Evolutionary conservation across 2,888 invertebrate genomes (phyloP), one percentile per base, ranked within the genome.

Genomic region (Rotaria socialis): DNA sequence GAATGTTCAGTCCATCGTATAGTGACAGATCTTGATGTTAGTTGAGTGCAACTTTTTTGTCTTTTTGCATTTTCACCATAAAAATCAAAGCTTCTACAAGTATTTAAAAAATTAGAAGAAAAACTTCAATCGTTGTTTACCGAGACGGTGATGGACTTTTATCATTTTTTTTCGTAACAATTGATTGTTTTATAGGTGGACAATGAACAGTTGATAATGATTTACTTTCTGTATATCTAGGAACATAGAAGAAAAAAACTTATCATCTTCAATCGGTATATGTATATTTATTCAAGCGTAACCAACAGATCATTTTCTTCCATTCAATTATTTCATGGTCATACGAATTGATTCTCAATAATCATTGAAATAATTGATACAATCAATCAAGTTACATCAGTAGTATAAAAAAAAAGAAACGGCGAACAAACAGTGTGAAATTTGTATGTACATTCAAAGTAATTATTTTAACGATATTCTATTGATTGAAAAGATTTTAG

Each of bases 381-480:
- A 67, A 67, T 35, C 19, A 35, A 67, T 67, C 27, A 6, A 14
- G 19, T 67, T 35, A 67, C 19, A 35, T 35, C 11, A 67, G 14
- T 35, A 35, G 16, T 27, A 2, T 11, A 67, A 67, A 67, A 41
- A 22, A 55, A 55, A 55, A 22, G 22, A 55, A 55, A 2, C 55
- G 67, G 35, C 4, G 67, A 35, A 35, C 35, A 35, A 35, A 35
- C 35, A 27, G 35, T 35, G 67, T 35, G 27, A 10, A 35, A 67
- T 67, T 35, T 19, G 35, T 16, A 41, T 67, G 35, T 67, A 35
- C 35, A 67, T 67, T 41, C 19, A 67, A 67, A 16, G 67, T 67
- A 67, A 67, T 67, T 35, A 67, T 67, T 67, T 19, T 67, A 67
- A 67, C 35, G 35, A 67, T 67, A 35, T 67, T 67, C 35, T 67